These are phyloP conservation scores for Miniopterus natalensis DNA, from an alignment of 2,113 vertebrate species.

Conservation along the genomic window DNA sequence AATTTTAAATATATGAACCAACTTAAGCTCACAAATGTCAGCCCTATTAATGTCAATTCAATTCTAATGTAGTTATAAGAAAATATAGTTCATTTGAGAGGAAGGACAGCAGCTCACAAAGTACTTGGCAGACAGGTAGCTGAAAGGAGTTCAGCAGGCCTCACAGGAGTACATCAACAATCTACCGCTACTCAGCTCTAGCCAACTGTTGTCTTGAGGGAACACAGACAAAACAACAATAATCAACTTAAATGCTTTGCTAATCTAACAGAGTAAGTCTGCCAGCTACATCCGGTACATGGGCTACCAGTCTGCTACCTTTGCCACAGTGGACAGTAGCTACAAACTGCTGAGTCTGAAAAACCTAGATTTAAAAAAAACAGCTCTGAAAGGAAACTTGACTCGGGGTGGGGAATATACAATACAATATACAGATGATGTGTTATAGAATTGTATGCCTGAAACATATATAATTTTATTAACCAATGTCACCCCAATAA, in stretches of 20 bases:
- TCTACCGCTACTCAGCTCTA: background rate
- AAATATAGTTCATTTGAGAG: slow-evolving; percentile 5
- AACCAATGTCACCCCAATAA: background rate
- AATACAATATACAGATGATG: background rate
- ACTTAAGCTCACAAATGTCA: slow-evolving; percentile 21
- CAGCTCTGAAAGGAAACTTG: background rate
- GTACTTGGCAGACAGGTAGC: background rate
- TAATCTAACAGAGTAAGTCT: slow-evolving; percentile 11
- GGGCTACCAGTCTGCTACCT: background rate
- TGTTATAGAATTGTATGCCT: background rate
- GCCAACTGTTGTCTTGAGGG: background rate
- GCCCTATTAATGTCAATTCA: background rate
- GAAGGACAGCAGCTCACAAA: background rate
- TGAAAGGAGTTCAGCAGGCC: background rate
- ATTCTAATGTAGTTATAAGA: slow-evolving; percentile 21
- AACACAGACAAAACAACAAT: background rate
- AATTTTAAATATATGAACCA: slow-evolving; percentile 43
- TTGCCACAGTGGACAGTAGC: background rate
- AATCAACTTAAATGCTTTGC: background rate
- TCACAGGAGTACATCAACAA: background rate
- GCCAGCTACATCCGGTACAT: background rate
- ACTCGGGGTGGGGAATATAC: background rate
- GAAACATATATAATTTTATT: background rate
- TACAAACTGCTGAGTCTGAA: slow-evolving; percentile 30
- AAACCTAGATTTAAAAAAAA: background rate